Conservation (phyloP, 1,140 invertebrate species). For the Rhizoglyphus robini region DNA sequence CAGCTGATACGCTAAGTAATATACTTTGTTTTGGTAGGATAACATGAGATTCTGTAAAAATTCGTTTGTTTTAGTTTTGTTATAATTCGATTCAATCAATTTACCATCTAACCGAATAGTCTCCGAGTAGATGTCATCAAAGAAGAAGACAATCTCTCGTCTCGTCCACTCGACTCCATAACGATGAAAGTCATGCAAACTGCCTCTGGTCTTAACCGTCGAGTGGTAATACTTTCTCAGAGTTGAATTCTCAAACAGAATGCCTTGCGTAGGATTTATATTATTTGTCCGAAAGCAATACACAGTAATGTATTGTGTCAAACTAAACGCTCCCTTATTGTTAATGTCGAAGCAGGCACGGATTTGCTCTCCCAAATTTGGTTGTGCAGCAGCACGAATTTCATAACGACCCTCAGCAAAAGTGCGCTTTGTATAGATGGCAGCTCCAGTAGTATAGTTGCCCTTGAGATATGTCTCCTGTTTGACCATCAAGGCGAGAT, state of each 20-base stretch:
- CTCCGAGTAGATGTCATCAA: not conserved
- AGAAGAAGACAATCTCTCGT: not conserved
- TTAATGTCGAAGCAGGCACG: not conserved
- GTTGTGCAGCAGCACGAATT: not conserved
- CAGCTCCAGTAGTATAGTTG: not conserved
- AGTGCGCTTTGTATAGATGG: not conserved
- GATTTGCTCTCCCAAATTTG: not conserved
- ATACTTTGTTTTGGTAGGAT: no score
- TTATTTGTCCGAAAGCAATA: not conserved
- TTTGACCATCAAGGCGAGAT: not conserved
- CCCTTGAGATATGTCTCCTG: not conserved
- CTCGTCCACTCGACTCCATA: slow-evolving; percentile 7
- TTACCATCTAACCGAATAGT: no score
- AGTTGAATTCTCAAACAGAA: no score
- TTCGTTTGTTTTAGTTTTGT: no score
- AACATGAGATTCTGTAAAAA: no score
- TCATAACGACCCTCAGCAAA: not conserved
- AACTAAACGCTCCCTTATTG: not conserved
- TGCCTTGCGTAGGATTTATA: not conserved
- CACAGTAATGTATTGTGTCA: not conserved
- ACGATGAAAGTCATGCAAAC: not conserved
- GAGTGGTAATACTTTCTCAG: no score
- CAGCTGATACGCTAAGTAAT: no score
- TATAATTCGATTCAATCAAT: no score
- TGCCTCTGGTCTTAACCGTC: not conserved